Evolutionary conservation across 2,113 vertebrate species (phyloP).

Genomic region (Murina feae): DNA sequence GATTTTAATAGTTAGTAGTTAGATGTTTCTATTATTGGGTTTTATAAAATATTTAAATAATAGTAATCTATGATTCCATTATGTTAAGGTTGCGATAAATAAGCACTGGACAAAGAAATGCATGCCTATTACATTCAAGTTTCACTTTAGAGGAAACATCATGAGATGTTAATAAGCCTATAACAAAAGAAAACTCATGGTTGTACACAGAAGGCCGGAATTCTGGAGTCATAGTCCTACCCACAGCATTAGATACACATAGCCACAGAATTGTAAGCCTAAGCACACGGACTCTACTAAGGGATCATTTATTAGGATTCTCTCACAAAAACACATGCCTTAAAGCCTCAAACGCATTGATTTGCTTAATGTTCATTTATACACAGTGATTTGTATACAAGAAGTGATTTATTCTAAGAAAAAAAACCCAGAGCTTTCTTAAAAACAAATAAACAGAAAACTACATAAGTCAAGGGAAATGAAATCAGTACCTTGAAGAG

Average conservation of each 20-base stretch:
- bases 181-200: not conserved
- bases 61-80: not conserved
- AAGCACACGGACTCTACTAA: not conserved
- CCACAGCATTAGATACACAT: accelerated
- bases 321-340: not conserved
- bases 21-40: not conserved
- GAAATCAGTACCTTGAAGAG: not conserved
- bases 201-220: not conserved
- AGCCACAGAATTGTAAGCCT: not conserved
- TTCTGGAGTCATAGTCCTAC: not conserved
- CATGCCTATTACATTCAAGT: not conserved
- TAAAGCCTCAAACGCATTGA: not conserved
- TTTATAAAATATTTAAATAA: not conserved
- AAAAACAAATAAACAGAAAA: not conserved
- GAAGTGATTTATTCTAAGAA: not conserved
- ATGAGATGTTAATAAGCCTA: not conserved
- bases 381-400: not conserved
- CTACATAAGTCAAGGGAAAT: not conserved
- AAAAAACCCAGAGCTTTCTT: not conserved
- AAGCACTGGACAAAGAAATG: not conserved
- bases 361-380: not conserved
- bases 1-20: not conserved
- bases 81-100: not conserved
- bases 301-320: not conserved
- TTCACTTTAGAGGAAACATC: not conserved